Base-by-base conservation (phyloP, 2,797 vertebrate genomes). In the Cossypha niveicapilla region DNA sequence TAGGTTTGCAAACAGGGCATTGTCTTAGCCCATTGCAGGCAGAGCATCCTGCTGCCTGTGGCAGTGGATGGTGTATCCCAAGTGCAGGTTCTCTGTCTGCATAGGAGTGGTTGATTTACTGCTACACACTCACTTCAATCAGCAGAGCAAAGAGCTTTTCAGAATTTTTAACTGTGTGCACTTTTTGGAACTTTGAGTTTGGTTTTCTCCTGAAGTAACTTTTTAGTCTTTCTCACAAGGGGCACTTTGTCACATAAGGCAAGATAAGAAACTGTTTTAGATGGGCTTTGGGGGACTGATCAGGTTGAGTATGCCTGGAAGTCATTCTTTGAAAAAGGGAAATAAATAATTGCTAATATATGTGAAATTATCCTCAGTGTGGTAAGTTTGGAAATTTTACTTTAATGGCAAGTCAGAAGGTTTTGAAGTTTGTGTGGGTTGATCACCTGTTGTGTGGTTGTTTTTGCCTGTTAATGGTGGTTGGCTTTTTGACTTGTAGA, bases 401-500 rank as follows among this genome's bases (percentile, higher is more conserved):
- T 68, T 96, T 24, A 15, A 28, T 67, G 65, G 88, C 66, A 39
- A 65, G 50, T 47, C 18, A 45, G 62, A 50, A 37, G 7, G 23
- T 62, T 35, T 78, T 77, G 18, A 77, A 41, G 63, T 32, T 78
- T 0, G 0, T 44, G 10, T 32, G 53, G 32, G 32, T 41, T 66
- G 72, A 51, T 51, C 6, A 11, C 32, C 24, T 63, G 32, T 24
- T 50, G 16, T 62, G 22, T 15, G 9, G 0, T 4, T 72, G 24
- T 1, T 37, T 60, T 54, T 61, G 24, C 85, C 67, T 54, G 30
- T 71, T 93, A 16, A 90, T 71, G 54, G n/a, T 81, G 1, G 0
- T 81, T 94, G 80, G 48, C 37, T 79, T 80, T 93, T 89, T 81
- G 74, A 61, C 80, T 96, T 93, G 39, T 28, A 98, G 98, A 97